Evolutionary conservation across 2,113 vertebrate species (phyloP), one percentile per base, ranked within the genome.

Genomic region (Mastomys natalensis): DNA sequence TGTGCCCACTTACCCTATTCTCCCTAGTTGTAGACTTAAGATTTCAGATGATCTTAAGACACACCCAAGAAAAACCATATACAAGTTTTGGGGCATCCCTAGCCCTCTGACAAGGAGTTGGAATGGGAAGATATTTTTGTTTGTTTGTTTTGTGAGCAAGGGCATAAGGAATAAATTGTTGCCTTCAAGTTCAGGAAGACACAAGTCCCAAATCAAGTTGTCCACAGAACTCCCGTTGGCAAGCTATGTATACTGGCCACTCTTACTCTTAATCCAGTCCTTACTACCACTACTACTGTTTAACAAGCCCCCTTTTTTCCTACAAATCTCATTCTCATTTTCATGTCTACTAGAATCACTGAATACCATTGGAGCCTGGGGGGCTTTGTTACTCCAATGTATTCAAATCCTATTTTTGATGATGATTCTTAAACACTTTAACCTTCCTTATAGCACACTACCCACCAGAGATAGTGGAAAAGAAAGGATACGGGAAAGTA

Each of bases 61-160:
- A 82, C 64, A 85, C 77, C 34, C 51, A 86, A 12, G 1, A 43
- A 72, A 40, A 68, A 0, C 0, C 1, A 45, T 19, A 0, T 64
- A 72, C 62, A 13, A 19, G 40, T 82, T 87, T 64, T 51, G 87
- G 45, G 26, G 15, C 58, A 4, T 5, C 1, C 1, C 16, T 40
- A 53, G 29, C 37, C 40, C 78, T 95, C 64, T 73, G 53, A 21
- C 60, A 58, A 9, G 78, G 26, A 95, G 84, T 85, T 78, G 40
- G 48, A 96, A 94, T 37, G 84, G 91, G 94, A 80, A 95, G 84
- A 95, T 82, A 68, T 40, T 90, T 93, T 94, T 96, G 96, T 88
- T 37, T 55, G 31, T 24, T 55, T 81, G 53, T 58, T 45, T 74
- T 43, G 21, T 74, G 78, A 81, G 19, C 26, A 19, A 64, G 24